Base-by-base conservation (phyloP, 2,113 vertebrate genomes). In the Onychostruthus taczanowskii region DNA sequence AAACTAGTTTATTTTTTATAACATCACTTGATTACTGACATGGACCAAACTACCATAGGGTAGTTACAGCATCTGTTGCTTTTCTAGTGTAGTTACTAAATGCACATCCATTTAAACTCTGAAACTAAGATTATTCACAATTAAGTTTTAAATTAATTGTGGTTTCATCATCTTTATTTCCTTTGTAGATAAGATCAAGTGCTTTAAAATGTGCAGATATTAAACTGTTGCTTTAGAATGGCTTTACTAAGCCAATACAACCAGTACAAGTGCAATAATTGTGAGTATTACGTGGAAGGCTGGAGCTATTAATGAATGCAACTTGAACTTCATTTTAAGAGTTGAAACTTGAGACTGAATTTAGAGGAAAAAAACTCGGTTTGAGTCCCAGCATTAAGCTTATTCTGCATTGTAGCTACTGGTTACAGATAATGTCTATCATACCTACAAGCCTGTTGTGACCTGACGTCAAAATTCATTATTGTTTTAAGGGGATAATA, bases 1-100 rank as follows among this genome's bases (percentile, higher is more conserved):
- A 95, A 96, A 97, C 87, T 97, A 96, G 97, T 98, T 98, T 98
- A 98, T 98, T 98, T 97, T 98, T 98, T 98, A 96, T 98, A 98
- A 97, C 78, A 96, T 97, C 96, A 89, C n/a, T 95, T 96, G 92
- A 95, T 96, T 94, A 97, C 90, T 97, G 94, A 98, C 94, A 96
- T 97, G 98, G 98, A 98, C 98, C 98, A 98, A 98, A 98, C 95
- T 93, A 86, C 96, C 22, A 15, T 89, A 95, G 75, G 91, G 77
- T 93, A 90, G 74, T 97, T 95, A 75, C 53, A 95, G 88, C 84
- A 84, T 94, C 62, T 96, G 62, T 94, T 95, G 86, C 64, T 94
- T 95, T 96, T 91, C 30, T 94, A 92, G 84, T 87, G 59, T 91
- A 97, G 70, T 97, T 96, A 61, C 16, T 89, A 84, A 90, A 87